phyloP scores from a whole-genome alignment of 2,113 vertebrate species.

The Petrocephalus microphthalmus region DNA sequence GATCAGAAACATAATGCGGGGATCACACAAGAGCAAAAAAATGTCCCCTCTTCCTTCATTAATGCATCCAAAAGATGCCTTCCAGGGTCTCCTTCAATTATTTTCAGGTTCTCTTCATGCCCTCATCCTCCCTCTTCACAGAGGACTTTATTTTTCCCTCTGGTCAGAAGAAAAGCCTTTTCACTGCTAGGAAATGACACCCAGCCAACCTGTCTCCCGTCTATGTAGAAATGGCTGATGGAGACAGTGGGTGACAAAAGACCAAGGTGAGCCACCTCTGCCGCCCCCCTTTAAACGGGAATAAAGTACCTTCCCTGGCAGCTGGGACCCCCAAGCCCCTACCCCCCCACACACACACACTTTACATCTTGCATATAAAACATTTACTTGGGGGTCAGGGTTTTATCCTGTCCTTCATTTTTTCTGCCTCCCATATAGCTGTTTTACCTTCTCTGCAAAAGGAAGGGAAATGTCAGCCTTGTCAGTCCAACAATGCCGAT shows the following conservation, averaged over 20 bases:
- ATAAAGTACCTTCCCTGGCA: conserved; percentile 53
- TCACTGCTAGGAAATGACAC: conserved; percentile 65
- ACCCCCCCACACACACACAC: background rate
- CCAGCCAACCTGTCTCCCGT: conserved; percentile 19
- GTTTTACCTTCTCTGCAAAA: conserved; percentile 46
- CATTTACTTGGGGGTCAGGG: conserved; percentile 60
- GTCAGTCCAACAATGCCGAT: conserved; percentile 69
- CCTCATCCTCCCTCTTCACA: conserved; percentile 66
- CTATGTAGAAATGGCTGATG: conserved; percentile 3
- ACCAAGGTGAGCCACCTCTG: conserved; percentile 62
- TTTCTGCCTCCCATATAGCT: conserved; percentile 50
- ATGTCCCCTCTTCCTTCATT: conserved; percentile 80
- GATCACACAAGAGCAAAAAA: conserved; percentile 72
- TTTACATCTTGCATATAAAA: conserved; percentile 11
- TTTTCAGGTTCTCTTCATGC: conserved; percentile 30
- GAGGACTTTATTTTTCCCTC: conserved; percentile 69
- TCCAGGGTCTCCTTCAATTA: conserved; percentile 62
- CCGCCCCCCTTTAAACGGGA: conserved; percentile 26
- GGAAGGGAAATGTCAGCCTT: conserved; percentile 68
- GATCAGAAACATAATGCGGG: conserved; percentile 93
- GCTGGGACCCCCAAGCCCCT: background rate
- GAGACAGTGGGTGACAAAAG: conserved; percentile 37
- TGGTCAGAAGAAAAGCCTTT: conserved; percentile 67
- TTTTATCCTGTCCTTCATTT: conserved; percentile 41
- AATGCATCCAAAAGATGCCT: conserved; percentile 64